Base-by-base conservation (phyloP, 2,113 vertebrate species). In the Telmatochromis brichardi region DNA sequence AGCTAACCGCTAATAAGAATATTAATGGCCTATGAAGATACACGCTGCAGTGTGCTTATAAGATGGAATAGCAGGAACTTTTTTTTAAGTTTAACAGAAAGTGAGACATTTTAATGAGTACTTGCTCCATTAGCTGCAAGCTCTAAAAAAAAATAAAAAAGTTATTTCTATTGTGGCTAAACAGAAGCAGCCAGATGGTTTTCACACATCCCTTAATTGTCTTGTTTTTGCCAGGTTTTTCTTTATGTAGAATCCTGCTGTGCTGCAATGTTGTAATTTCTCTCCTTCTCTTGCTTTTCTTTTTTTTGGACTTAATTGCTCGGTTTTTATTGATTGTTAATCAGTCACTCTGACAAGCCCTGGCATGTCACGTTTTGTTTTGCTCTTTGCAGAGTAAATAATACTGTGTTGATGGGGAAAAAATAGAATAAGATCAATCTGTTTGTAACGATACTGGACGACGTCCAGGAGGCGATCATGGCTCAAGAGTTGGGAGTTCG, bases 401-500 rank as follows among this genome's bases (percentile, higher is more conserved):
- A 9, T 50, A 26, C 26, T 23, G 4, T 2, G 21, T 53, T 53
- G 45, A 53, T 78, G 42, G 42, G 31, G 10, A 10, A 21, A 26
- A 58, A 63, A n/a, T 33, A 23, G 73, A 6, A 54, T 23, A 21
- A 68, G 33, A 45, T 12, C 40, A 53, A 83, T 80, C 3, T 23
- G 47, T 73, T 19, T 42, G 31, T 15, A 63, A 65, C 9, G 17
- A 15, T 45, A 19, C 40, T 15, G 58, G n/a, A 73, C 26, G 57
- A 35, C 7, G 14, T 47, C 45, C 45, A 47, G 0, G 45, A 0
- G 0, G 14, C 0, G 14, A 47, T 47, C 0, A 0, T 0, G 45
- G 1, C 45, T 47, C 45, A 47, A 47, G 45, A 15, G 6, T 15
- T 15, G 45, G 42, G 42, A 15, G 42, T 15, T 15, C 4, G 6